Base-by-base conservation (phyloP, 1,140 invertebrate species). In the Nixonia krombeini region DNA sequence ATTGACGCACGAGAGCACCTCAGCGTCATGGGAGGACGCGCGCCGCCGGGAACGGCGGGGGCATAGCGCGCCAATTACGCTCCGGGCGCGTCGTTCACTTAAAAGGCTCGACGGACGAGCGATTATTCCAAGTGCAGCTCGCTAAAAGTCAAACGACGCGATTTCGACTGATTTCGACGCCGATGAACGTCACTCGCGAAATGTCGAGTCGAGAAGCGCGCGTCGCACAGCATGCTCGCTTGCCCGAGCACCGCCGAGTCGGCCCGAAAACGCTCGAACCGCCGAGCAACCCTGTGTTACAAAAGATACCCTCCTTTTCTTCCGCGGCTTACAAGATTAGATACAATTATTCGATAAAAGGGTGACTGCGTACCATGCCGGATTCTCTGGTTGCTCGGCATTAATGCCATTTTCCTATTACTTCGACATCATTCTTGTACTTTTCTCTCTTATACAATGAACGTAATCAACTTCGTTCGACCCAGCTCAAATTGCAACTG, bases 171-270 rank as follows among this genome's bases (percentile, higher is more conserved):
- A 66, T 57, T 53, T 57, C 47, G 31, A 49, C 53, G 50, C 49
- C 49, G 62, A 58, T 37, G 62, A 37, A 66, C 62, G 62, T 55
- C 50, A 66, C 62, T 66, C 62, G 49, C 62, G 49, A 66, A 57
- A 66, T 66, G 62, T 66, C 53, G 62, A 66, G 55, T 58, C 44
- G 57, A 66, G 62, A 66, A 66, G 62, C 62, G 62, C 62, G 62
- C 51, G 61, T 52, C 56, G 44, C 50, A 44, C 61, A 44, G 59
- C 59, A 9, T 56, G 59, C 40, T 63, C 28, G 50, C 16, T 4
- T 21, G 16, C 1, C 45, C 59, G 59, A 63, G 37, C 10, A n/a
- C 23, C 51, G 25, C 51, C 51, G 59, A 55, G 8, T 16, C 37
- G 15, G 17, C 45, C 47, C 59, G 51, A 55, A 62, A 9, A 28